Evolutionary conservation across 53 echinoderm and acorn worm species (phyloP), one percentile per base, ranked within the genome.

Genomic region (Pentamera pediparva): DNA sequence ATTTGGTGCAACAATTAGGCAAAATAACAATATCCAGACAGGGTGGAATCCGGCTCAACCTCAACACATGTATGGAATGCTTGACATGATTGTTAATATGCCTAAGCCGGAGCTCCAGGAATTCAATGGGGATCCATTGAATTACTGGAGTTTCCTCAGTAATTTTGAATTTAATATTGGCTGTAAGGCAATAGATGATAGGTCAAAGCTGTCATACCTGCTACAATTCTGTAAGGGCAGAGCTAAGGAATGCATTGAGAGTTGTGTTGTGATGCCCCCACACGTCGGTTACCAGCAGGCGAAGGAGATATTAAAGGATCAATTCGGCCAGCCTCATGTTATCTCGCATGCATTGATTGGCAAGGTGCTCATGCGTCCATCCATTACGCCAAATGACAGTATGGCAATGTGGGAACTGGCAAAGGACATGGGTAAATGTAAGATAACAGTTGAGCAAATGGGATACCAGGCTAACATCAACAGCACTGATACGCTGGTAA

Each of bases 71-170:
- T 65, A 36, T 34, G 25, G 20, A 37, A 25, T 5, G 35, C 2
- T 65, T 50, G 40, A 65, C 18, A 70, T 59, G 43, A 59, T 38
- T 15, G 34, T 85, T 32, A 75, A 74, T 40, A 54, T 85, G 49
- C 85, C 85, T 4, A 85, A 85, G 56, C 79, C 74, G n/a, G 85
- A 85, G 35, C 52, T 85, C 15, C 38, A 55, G 31, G 30, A 27
- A 25, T 80, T 85, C 35, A 35, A 75, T 78, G 84, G 84, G 17
- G 67, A 84, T 47, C 84, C 84, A 22, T 21, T 35, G 10, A 28
- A 70, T 8, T 78, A 59, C 45, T 59, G 75, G 75, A 40, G 19
- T 51, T 82, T 82, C 22, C 38, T 78, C 6, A 84, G 43, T 29
- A 51, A 25, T 13, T 84, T 84, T 32, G 84, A 84, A 21, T 22